Conservation (phyloP, 2,888 invertebrate species). For the Lymantria monacha region DNA sequence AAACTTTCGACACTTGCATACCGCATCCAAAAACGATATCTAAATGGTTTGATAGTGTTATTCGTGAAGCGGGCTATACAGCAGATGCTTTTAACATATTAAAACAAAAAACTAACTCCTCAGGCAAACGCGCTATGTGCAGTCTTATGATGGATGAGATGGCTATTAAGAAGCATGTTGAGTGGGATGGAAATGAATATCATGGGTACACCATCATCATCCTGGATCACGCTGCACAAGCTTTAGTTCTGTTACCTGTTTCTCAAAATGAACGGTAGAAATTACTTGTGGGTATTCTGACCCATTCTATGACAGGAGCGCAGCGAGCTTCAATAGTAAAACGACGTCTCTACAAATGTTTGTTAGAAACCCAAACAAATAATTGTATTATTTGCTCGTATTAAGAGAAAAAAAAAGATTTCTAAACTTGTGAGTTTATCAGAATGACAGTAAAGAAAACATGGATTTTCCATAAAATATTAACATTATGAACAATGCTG, state of each 20-base stretch:
- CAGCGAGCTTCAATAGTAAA: slow-evolving; percentile 3
- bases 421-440: no score
- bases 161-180: slow-evolving; percentile 22
- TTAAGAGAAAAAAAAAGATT: no score
- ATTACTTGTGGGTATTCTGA: slow-evolving; percentile 42
- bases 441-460: no score
- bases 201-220: background rate
- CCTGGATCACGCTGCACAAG: slow-evolving; percentile 17
- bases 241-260: slow-evolving; percentile 39
- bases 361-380: no score
- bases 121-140: slow-evolving; percentile 12
- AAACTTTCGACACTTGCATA: slow-evolving; percentile 14
- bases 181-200: slow-evolving; percentile 19
- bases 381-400: no score
- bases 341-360: no score
- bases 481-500: no score
- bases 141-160: slow-evolving; percentile 21
- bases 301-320: slow-evolving; percentile 1
- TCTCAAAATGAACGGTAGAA: slow-evolving; percentile 39
- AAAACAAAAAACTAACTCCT: slow-evolving; percentile 10
- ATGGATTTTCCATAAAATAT: no score
- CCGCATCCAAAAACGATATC: slow-evolving; percentile 22
- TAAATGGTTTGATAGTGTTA: slow-evolving; percentile 16
- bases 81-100: slow-evolving; percentile 17
- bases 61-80: slow-evolving; percentile 20